phyloP scores from a whole-genome alignment of 2,797 vertebrate species.

The Gymnoscopelus braueri region DNA sequence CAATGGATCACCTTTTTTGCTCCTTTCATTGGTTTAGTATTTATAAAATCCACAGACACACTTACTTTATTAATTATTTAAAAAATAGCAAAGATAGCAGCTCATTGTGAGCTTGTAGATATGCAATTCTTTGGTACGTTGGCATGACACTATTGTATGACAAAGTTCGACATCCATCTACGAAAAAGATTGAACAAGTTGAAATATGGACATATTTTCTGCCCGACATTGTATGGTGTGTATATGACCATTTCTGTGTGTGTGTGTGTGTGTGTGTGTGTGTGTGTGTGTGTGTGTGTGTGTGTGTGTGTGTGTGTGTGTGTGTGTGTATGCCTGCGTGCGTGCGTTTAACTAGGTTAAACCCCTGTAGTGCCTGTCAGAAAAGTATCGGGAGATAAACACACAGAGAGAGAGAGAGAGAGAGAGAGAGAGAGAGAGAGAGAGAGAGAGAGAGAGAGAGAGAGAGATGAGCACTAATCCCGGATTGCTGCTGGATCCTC shows the following conservation, averaged over 20 bases:
- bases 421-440: conserved; percentile 17
- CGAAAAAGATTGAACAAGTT: too few relatives aligned
- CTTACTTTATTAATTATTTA: too few relatives aligned
- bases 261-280: conserved; percentile 2
- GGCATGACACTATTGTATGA: too few relatives aligned
- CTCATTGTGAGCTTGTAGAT: too few relatives aligned
- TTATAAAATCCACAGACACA: too few relatives aligned
- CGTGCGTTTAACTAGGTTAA: conserved; percentile 62
- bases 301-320: background rate
- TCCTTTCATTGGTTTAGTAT: too few relatives aligned
- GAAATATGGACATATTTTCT: too few relatives aligned
- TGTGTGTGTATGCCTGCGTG: conserved; percentile 4
- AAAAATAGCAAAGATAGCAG: too few relatives aligned
- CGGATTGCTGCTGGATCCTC: conserved; percentile 64
- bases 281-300: too few relatives aligned
- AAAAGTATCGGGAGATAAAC: conserved; percentile 56
- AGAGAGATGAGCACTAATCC: conserved; percentile 67
- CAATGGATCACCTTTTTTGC: too few relatives aligned
- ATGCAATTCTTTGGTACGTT: too few relatives aligned
- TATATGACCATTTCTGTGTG: conserved; percentile 8
- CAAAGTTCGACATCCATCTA: too few relatives aligned
- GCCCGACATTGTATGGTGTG: background rate
- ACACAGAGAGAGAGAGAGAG: background rate
- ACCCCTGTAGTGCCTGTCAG: conserved; percentile 51
- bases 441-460: conserved; percentile 17